phyloP scores from a whole-genome alignment of 2,797 vertebrate genomes.

The Aphelocoma californica region DNA sequence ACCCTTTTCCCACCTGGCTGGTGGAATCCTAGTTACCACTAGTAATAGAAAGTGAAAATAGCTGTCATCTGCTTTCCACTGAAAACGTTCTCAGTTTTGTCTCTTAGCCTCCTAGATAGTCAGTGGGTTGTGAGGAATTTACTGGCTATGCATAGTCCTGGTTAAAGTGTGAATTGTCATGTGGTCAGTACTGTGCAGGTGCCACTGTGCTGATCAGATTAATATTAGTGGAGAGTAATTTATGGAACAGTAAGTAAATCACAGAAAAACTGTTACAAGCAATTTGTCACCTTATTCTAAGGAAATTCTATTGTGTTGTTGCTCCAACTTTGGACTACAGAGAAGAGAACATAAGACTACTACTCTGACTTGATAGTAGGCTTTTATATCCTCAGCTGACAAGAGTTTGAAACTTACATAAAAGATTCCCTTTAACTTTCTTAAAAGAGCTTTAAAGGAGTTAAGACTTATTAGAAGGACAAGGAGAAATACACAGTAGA shows the following conservation, averaged over 20 bases:
- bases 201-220: constrained; percentile 3
- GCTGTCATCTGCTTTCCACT: neutral
- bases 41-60: neutral
- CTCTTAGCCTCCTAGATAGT: neutral
- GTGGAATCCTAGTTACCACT: neutral
- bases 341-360: neutral
- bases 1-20: neutral
- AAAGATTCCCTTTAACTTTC: neutral
- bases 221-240: constrained; percentile 47
- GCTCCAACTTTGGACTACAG: neutral
- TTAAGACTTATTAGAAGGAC: neutral
- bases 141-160: constrained; percentile 22
- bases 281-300: constrained; percentile 16
- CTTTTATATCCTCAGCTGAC: neutral
- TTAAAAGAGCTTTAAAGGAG: neutral
- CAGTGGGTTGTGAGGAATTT: constrained; percentile 59
- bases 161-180: constrained; percentile 51
- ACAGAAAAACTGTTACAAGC: constrained; percentile 39
- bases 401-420: neutral
- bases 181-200: constrained; percentile 36
- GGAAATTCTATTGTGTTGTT: neutral
- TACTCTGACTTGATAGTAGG: neutral
- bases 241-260: constrained; percentile 57
- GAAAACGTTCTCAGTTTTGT: neutral
- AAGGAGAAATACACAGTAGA: neutral